Conservation (phyloP, 2,113 vertebrate genomes). For the Promerops cafer region DNA sequence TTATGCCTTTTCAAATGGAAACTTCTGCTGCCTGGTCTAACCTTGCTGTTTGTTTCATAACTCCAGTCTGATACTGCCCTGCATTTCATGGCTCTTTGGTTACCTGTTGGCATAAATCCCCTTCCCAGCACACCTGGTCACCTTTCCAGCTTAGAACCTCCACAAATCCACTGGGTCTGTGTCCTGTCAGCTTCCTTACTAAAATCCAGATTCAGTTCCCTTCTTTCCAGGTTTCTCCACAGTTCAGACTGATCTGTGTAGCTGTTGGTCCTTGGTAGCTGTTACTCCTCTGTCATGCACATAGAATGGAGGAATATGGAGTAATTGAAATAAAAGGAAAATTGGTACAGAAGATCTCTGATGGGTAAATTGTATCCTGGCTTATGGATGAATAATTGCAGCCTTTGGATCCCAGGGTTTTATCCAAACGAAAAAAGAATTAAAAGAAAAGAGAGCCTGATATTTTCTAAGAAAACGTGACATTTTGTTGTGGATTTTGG, state of each 20-base stretch:
- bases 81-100: background rate
- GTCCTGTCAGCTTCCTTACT: background rate
- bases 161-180: too few relatives aligned
- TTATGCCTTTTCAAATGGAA: background rate
- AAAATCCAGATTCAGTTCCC: background rate
- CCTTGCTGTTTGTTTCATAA: background rate
- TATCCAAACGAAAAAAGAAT: background rate
- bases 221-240: background rate
- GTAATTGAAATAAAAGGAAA: background rate
- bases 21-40: background rate
- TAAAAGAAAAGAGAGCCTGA: background rate
- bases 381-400: background rate
- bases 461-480: background rate
- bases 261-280: background rate
- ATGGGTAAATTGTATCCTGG: background rate
- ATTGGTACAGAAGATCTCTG: background rate
- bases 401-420: background rate
- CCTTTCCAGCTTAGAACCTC: background rate
- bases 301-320: background rate
- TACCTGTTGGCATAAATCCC: background rate
- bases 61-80: background rate
- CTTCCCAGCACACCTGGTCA: background rate
- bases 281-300: background rate
- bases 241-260: background rate
- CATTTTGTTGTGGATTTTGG: background rate